Conservation (phyloP, 2,888 invertebrate genomes). For the Hydrotaea cyrtoneurina region DNA sequence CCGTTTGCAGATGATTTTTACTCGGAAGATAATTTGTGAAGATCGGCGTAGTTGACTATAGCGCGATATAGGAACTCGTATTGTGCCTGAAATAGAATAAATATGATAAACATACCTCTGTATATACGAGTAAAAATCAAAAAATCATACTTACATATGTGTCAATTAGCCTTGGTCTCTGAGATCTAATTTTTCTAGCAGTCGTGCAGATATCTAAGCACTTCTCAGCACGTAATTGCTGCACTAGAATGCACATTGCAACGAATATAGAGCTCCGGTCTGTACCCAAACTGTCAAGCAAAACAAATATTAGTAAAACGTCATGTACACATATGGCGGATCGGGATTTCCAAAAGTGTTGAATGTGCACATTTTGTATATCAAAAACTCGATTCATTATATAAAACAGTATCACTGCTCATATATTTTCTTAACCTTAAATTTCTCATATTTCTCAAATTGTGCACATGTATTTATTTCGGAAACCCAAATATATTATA, state of each 20-base stretch:
- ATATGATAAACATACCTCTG: neutral
- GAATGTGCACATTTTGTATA: too few relatives aligned
- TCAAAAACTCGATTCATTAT: too few relatives aligned
- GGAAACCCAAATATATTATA: too few relatives aligned
- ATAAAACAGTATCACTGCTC: too few relatives aligned
- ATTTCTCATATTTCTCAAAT: too few relatives aligned
- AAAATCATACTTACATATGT: slow-evolving; percentile 81
- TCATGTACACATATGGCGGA: too few relatives aligned
- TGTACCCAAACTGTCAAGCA: slow-evolving; percentile 86
- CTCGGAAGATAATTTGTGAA: slow-evolving; percentile 86
- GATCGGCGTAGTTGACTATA: slow-evolving; percentile 93
- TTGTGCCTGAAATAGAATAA: slow-evolving; percentile 85
- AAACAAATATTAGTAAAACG: neutral
- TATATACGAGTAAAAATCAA: neutral
- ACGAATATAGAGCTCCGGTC: slow-evolving; percentile 95
- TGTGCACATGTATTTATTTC: too few relatives aligned
- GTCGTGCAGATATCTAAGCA: slow-evolving; percentile 93
- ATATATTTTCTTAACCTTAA: too few relatives aligned
- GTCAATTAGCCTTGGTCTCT: slow-evolving; percentile 91
- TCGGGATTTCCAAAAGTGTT: too few relatives aligned
- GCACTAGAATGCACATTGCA: slow-evolving; percentile 91
- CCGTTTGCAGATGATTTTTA: slow-evolving; percentile 73
- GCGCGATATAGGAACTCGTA: slow-evolving; percentile 96
- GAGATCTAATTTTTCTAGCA: slow-evolving; percentile 91
- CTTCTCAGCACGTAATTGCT: slow-evolving; percentile 91